phyloP scores from a whole-genome alignment of 2,113 vertebrate genomes.

The Micromys minutus region DNA sequence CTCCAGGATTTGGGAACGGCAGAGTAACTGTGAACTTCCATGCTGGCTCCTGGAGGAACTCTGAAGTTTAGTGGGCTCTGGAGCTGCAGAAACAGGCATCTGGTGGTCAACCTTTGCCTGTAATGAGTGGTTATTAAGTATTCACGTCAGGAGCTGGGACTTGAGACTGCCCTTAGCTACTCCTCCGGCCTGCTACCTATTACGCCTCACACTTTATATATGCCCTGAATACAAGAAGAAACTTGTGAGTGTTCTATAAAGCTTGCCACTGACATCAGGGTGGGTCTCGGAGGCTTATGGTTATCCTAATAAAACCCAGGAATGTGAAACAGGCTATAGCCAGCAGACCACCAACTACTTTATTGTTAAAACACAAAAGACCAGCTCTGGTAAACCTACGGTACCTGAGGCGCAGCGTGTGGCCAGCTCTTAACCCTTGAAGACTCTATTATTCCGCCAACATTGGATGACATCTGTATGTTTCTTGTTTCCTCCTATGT shows the following conservation, averaged over 20 bases:
- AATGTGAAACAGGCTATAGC: slow-evolving; percentile 85
- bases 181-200: slow-evolving; percentile 80
- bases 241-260: slow-evolving; percentile 82
- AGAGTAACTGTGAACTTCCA: slow-evolving; percentile 31
- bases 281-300: slow-evolving; percentile 83
- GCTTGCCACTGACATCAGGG: slow-evolving; percentile 79
- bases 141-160: slow-evolving; percentile 67
- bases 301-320: slow-evolving; percentile 87
- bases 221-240: slow-evolving; percentile 81
- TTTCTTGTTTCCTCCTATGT: slow-evolving; percentile 39
- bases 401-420: slow-evolving; percentile 70
- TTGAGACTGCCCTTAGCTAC: slow-evolving; percentile 50
- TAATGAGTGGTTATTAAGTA: slow-evolving; percentile 77
- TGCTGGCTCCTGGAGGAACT: not conserved
- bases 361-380: slow-evolving; percentile 84
- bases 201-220: slow-evolving; percentile 77
- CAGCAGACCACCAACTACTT: slow-evolving; percentile 86
- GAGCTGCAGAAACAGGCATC: slow-evolving; percentile 42
- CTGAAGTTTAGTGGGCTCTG: slow-evolving; percentile 50
- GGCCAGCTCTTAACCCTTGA: slow-evolving; percentile 70
- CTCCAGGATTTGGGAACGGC: not conserved
- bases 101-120: slow-evolving; percentile 69
- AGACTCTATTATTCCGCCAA: not conserved
- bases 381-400: slow-evolving; percentile 68
- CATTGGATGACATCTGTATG: not conserved